These are phyloP conservation scores for Leptinotarsa texana DNA, from an alignment of 1,140 invertebrate genomes.

Conservation along the genomic window DNA sequence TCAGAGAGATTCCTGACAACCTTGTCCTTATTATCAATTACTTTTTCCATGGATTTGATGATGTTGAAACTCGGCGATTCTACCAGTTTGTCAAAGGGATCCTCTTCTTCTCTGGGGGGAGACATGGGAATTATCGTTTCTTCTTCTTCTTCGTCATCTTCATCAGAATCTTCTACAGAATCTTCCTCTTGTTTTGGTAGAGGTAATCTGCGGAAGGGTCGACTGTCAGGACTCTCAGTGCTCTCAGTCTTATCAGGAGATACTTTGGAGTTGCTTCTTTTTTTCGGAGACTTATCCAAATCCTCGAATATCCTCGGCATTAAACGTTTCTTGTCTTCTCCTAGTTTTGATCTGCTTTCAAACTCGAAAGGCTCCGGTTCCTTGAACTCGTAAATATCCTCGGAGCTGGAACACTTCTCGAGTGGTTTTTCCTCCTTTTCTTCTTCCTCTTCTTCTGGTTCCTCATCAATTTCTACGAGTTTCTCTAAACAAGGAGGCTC, in stretches of 20 bases:
- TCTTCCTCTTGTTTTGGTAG: conserved; percentile 45
- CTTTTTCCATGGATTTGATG: conserved; percentile 33
- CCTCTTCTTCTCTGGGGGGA: conserved; percentile 39
- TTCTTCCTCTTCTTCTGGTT: conserved; percentile 35
- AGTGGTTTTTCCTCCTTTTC: conserved; percentile 41
- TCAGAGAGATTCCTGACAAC: conserved; percentile 39
- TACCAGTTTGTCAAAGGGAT: conserved; percentile 61
- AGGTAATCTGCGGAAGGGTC: conserved; percentile 9
- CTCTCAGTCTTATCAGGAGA: conserved; percentile 41
- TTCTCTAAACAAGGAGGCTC: conserved; percentile 47
- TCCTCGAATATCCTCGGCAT: conserved; percentile 63
- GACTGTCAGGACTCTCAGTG: conserved; percentile 3
- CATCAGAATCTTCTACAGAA: conserved; percentile 36
- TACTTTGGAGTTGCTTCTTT: conserved; percentile 40
- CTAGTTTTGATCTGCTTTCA: conserved; percentile 62
- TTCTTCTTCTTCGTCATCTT: conserved; percentile 40
- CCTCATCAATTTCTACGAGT: conserved; percentile 39
- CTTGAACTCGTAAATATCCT: conserved; percentile 87
- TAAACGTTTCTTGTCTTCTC: conserved; percentile 63
- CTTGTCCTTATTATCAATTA: conserved; percentile 35
- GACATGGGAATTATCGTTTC: neutral
- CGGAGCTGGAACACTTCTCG: conserved; percentile 55
- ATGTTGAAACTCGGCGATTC: conserved; percentile 55
- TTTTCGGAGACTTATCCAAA: conserved; percentile 55
- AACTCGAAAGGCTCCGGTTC: conserved; percentile 86